phyloP scores from a whole-genome alignment of 2,888 invertebrate species.

The Gymnosoma rotundatum region DNA sequence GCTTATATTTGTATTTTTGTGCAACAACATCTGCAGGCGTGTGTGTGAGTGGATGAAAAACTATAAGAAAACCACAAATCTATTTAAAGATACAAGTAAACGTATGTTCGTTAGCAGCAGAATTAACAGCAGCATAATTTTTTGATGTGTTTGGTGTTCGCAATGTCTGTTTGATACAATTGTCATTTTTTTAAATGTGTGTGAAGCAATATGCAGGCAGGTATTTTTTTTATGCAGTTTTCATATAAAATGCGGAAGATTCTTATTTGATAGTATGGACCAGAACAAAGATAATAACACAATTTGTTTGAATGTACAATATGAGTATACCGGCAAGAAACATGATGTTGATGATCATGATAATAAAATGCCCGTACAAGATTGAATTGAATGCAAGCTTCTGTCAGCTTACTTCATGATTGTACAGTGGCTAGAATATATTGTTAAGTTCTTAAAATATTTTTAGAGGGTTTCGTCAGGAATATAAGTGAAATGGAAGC shows the following conservation, averaged over 20 bases:
- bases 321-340: slow-evolving; percentile 27
- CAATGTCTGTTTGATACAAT: slow-evolving; percentile 28
- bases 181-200: slow-evolving; percentile 34
- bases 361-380: slow-evolving; percentile 47
- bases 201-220: slow-evolving; percentile 74
- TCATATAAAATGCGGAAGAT: slow-evolving; percentile 49
- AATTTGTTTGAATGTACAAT: slow-evolving; percentile 37
- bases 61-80: slow-evolving; percentile 5
- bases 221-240: slow-evolving; percentile 80
- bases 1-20: slow-evolving; percentile 10
- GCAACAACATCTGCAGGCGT: slow-evolving; percentile 25
- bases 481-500: too few relatives aligned
- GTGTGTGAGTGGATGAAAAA: neutral
- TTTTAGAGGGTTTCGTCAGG: too few relatives aligned
- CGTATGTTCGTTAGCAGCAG: neutral
- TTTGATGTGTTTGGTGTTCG: slow-evolving; percentile 31
- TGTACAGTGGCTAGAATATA: neutral
- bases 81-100: neutral
- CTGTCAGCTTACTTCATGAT: neutral
- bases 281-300: slow-evolving; percentile 3
- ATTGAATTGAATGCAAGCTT: slow-evolving; percentile 33
- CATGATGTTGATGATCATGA: slow-evolving; percentile 40
- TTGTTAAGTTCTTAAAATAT: neutral
- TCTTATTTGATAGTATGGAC: neutral
- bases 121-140: neutral